Evolutionary conservation across 2,888 invertebrate species (phyloP).

Genomic region (Calameuta idolon): DNA sequence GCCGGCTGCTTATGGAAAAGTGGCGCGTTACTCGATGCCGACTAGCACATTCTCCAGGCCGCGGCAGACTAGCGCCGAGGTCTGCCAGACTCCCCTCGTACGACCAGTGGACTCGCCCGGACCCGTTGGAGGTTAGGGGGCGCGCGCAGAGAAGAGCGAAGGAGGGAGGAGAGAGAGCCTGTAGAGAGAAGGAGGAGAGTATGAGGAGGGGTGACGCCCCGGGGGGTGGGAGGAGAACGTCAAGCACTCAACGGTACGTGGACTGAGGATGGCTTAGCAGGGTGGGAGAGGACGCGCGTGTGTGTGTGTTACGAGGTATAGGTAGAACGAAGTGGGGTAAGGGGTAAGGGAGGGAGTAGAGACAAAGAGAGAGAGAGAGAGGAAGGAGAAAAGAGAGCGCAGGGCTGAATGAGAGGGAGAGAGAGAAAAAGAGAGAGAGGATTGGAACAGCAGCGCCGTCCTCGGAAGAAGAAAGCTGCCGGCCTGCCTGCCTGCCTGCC

Average conservation of each 20-base stretch:
- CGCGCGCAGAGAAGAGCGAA: conserved; percentile 19
- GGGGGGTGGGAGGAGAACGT: conserved; percentile 28
- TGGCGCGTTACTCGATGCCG: conserved; percentile 47
- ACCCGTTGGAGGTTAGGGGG: conserved; percentile 43
- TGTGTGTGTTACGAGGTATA: conserved; percentile 25
- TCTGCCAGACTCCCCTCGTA: conserved; percentile 59
- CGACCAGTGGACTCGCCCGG: conserved; percentile 65
- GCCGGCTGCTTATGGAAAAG: conserved; percentile 20
- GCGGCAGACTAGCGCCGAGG: conserved; percentile 65
- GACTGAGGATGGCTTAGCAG: conserved; percentile 19
- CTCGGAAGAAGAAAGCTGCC: conserved; percentile 56
- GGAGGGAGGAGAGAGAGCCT: conserved; percentile 24
- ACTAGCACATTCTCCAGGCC: conserved; percentile 64
- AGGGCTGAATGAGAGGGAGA: conserved; percentile 27
- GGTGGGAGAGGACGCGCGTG: conserved; percentile 20
- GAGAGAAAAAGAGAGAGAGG: conserved; percentile 36
- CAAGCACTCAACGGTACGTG: conserved; percentile 38
- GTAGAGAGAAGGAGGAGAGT: conserved; percentile 18
- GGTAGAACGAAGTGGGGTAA: conserved; percentile 17
- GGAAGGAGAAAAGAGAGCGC: conserved; percentile 35
- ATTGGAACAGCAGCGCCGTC: conserved; percentile 50
- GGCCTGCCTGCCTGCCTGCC: conserved; percentile 36
- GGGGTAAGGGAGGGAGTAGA: conserved; percentile 14
- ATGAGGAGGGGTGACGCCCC: conserved; percentile 33
- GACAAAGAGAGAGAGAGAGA: conserved; percentile 20